Evolutionary conservation across 2,113 vertebrate genomes (phyloP).

Genomic region (Nothobranchius kuhntae): DNA sequence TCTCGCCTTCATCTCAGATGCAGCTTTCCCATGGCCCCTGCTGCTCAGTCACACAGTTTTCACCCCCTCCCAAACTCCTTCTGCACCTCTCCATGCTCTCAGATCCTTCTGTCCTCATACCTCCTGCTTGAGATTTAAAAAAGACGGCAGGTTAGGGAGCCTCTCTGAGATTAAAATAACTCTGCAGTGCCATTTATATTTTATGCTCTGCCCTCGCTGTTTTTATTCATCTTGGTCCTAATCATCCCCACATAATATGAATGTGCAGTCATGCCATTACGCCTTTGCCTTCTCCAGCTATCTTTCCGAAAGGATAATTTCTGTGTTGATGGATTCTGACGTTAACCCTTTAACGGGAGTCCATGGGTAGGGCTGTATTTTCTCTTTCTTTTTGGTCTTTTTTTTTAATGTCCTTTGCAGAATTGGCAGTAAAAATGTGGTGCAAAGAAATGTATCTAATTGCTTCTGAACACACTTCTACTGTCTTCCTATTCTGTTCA

Average conservation of each 20-base stretch:
- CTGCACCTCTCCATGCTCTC: constrained; percentile 39
- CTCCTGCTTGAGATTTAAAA: constrained; percentile 48
- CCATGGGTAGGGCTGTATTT: constrained; percentile 6
- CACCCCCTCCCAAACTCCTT: constrained; percentile 60
- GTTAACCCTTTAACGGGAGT: constrained; percentile 47
- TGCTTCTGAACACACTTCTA: constrained; percentile 35
- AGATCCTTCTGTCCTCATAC: constrained; percentile 21
- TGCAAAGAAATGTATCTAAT: constrained; percentile 29
- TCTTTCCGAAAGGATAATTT: constrained; percentile 30
- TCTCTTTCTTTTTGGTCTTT: background rate
- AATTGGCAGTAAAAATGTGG: constrained; percentile 10
- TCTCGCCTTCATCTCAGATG: constrained; percentile 7
- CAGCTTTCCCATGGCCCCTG: constrained; percentile 46
- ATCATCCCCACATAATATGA: constrained; percentile 51
- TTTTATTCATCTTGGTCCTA: constrained; percentile 55
- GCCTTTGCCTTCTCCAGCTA: constrained; percentile 43
- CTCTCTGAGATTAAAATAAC: constrained; percentile 49
- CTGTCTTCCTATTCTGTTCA: constrained; percentile 30
- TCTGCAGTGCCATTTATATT: constrained; percentile 56
- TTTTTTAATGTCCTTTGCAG: constrained; percentile 17
- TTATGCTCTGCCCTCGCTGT: constrained; percentile 36
- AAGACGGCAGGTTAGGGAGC: constrained; percentile 32
- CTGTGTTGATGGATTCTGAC: constrained; percentile 45
- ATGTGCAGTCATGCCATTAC: constrained; percentile 54
- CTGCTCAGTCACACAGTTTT: constrained; percentile 44